Evolutionary conservation across 2,113 vertebrate species (phyloP).

Genomic region (Apteryx owenii): DNA sequence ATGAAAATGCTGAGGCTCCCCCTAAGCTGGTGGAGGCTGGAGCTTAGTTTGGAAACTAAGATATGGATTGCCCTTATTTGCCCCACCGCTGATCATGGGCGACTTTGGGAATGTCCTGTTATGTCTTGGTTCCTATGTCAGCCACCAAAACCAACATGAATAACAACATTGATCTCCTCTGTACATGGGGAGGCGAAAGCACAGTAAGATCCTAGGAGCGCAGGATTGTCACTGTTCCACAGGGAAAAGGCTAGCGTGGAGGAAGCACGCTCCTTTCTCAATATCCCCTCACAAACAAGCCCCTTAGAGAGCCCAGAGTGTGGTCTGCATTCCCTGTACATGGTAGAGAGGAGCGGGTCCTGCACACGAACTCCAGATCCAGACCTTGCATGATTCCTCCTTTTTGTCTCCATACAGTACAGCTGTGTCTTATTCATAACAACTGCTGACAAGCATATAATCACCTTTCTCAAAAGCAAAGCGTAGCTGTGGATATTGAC

Average conservation of each 20-base stretch:
- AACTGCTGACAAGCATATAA: not conserved
- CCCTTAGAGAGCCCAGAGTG: not conserved
- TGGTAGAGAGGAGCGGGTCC: not conserved
- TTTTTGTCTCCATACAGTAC: rapidly evolving
- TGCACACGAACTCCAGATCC: not conserved
- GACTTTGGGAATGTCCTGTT: not conserved
- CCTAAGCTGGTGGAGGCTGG: not conserved
- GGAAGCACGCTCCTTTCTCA: not conserved
- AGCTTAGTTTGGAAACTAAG: not conserved
- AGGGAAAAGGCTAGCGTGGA: not conserved
- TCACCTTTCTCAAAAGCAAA: not conserved
- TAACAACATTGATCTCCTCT: not conserved
- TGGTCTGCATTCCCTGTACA: rapidly evolving
- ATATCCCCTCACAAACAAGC: not conserved
- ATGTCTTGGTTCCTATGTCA: not conserved
- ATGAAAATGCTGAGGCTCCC: not conserved
- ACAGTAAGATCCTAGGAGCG: not conserved
- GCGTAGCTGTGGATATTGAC: not conserved
- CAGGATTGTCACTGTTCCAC: not conserved
- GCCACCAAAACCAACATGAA: not conserved
- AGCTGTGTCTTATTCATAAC: not conserved
- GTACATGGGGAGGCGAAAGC: not conserved
- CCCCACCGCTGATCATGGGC: not conserved
- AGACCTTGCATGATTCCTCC: not conserved
- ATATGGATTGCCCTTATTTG: not conserved